These are phyloP conservation scores for Caerostris darwini DNA, from an alignment of 1,140 invertebrate genomes.

Conservation along the genomic window DNA sequence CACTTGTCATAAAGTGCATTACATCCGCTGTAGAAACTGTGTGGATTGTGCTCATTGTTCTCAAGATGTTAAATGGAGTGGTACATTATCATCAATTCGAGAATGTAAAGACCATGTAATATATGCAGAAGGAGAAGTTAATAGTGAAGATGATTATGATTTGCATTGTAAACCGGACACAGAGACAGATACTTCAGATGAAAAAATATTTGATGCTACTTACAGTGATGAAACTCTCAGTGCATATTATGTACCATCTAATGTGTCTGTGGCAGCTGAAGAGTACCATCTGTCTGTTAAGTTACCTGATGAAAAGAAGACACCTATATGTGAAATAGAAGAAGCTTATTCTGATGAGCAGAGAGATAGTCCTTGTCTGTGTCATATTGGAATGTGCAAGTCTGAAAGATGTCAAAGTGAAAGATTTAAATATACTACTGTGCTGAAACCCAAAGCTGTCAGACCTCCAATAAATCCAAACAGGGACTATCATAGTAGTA, in stretches of 20 bases:
- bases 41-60: conserved; percentile 67
- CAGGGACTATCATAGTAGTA: conserved; percentile 67
- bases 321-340: conserved; percentile 50
- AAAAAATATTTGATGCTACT: conserved; percentile 73
- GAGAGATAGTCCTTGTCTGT: conserved; percentile 71
- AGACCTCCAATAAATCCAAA: conserved; percentile 73
- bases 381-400: conserved; percentile 77
- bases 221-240: conserved; percentile 77
- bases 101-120: conserved; percentile 75
- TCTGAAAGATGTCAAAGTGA: conserved; percentile 75
- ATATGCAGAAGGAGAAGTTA: conserved; percentile 68
- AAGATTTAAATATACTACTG: conserved; percentile 77
- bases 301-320: conserved; percentile 65
- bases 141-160: conserved; percentile 73
- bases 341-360: conserved; percentile 54
- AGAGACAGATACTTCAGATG: conserved; percentile 75
- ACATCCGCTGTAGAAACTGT: conserved; percentile 65
- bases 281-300: conserved; percentile 72
- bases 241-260: conserved; percentile 78
- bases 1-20: conserved; percentile 76
- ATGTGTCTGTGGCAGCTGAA: conserved; percentile 73
- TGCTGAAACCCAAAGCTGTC: conserved; percentile 78
- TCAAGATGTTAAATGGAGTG: conserved; percentile 72
- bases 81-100: conserved; percentile 66
- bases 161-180: conserved; percentile 72